These are phyloP conservation scores for Trachemys scripta DNA, from an alignment of 2,113 vertebrate genomes.

Conservation along the genomic window DNA sequence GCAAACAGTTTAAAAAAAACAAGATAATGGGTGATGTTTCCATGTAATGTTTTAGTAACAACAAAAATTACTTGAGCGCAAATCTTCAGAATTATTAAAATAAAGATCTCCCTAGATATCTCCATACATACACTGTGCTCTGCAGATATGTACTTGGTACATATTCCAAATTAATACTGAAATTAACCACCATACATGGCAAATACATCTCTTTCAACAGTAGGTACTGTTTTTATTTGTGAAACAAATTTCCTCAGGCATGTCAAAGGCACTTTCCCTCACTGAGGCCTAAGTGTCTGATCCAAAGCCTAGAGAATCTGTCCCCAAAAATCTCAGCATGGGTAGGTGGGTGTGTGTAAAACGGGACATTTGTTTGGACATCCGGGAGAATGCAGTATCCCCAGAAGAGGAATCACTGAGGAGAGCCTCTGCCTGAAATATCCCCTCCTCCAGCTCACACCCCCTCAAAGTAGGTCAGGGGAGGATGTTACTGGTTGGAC, in stretches of 20 bases:
- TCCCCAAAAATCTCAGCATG: too few relatives aligned
- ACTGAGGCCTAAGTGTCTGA: neutral
- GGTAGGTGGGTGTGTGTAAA: neutral
- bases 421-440: neutral
- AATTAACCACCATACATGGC: neutral
- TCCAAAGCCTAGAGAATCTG: neutral
- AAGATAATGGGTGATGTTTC: neutral
- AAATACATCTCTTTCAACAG: neutral
- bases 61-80: neutral
- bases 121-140: neutral
- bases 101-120: neutral
- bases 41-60: neutral
- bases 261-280: neutral
- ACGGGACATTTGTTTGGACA: neutral
- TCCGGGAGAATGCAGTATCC: neutral
- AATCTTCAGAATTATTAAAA: neutral
- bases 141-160: neutral
- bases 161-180: neutral
- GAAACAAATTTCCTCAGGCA: neutral
- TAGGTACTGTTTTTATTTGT: neutral
- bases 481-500: neutral
- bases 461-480: neutral
- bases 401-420: neutral
- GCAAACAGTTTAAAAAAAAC: neutral
- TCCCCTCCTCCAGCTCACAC: too few relatives aligned